These are phyloP conservation scores for Pseudomyrmex sp. DNA, from an alignment of 1,140 invertebrate species.

Conservation along the genomic window DNA sequence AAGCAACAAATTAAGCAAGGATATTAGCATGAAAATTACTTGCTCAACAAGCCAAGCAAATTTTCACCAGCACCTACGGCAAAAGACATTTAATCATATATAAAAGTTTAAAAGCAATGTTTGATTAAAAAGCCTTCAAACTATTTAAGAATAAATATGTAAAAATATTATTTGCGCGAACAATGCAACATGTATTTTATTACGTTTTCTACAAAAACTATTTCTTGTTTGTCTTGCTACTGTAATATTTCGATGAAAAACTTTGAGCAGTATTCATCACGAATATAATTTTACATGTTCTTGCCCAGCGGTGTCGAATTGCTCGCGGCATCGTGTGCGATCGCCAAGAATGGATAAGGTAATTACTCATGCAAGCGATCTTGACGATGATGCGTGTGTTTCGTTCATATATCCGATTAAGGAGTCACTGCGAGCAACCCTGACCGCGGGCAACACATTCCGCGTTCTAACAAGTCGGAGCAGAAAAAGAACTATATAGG, in stretches of 20 bases:
- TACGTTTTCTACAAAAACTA: too few species aligned
- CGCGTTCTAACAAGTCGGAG: conserved; percentile 48
- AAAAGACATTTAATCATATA: neutral
- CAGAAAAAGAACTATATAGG: conserved; percentile 4
- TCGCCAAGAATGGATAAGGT: conserved; percentile 48
- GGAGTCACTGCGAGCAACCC: conserved; percentile 43
- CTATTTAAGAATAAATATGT: neutral
- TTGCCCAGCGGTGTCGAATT: conserved; percentile 21
- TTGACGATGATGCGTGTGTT: conserved; percentile 49
- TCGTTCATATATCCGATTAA: conserved; percentile 51
- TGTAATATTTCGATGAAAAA: neutral
- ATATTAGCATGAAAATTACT: conserved; percentile 32
- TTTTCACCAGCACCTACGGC: neutral
- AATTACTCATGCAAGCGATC: conserved; percentile 50
- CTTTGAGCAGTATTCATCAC: neutral
- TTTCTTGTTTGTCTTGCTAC: too few species aligned
- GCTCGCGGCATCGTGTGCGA: conserved; percentile 40
- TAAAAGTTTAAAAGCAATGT: neutral
- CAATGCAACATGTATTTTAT: too few species aligned
- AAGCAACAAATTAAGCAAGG: neutral
- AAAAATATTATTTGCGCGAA: neutral
- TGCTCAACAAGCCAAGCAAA: neutral
- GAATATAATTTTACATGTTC: conserved; percentile 32
- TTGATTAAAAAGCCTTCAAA: neutral
- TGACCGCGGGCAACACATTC: conserved; percentile 49